These are phyloP conservation scores for Halictus ligatus DNA, from an alignment of 2,888 invertebrate genomes.

Conservation along the genomic window DNA sequence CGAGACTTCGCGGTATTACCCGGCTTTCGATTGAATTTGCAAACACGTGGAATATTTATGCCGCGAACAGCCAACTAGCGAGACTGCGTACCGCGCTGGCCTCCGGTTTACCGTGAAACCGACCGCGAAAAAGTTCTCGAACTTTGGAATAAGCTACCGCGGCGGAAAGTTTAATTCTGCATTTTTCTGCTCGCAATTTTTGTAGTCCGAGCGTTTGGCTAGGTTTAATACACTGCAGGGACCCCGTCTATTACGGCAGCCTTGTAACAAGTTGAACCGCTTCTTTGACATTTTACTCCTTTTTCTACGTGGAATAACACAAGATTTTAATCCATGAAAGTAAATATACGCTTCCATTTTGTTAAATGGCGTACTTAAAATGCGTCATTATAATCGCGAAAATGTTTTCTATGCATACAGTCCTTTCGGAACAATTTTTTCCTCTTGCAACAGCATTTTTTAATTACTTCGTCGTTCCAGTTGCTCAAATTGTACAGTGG, in stretches of 20 bases:
- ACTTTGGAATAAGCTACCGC: background rate
- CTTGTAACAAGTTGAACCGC: background rate
- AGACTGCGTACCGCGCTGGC: background rate
- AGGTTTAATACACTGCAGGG: background rate
- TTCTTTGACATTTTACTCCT: background rate
- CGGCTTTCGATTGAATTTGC: slow-evolving; percentile 78
- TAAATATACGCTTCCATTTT: background rate
- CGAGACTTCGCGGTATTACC: slow-evolving; percentile 73
- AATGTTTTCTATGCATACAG: no score
- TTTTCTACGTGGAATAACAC: no score
- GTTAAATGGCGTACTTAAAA: no score
- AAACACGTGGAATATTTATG: slow-evolving; percentile 72
- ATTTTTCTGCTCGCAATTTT: background rate
- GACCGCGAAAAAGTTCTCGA: no score
- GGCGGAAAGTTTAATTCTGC: background rate
- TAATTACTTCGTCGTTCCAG: no score
- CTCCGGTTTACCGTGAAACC: background rate
- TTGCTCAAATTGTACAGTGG: background rate
- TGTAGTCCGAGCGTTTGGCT: background rate
- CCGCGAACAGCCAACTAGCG: slow-evolving; percentile 30
- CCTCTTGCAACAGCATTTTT: no score
- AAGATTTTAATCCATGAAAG: background rate
- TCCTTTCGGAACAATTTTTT: no score
- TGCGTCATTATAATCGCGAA: no score
- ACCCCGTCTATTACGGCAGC: background rate